Percentiles rank a stretch among this genome's conserved stretches.
phyloP scores from a whole-genome alignment of 2,797 vertebrate genomes.

The Phoebastria nigripes region DNA sequence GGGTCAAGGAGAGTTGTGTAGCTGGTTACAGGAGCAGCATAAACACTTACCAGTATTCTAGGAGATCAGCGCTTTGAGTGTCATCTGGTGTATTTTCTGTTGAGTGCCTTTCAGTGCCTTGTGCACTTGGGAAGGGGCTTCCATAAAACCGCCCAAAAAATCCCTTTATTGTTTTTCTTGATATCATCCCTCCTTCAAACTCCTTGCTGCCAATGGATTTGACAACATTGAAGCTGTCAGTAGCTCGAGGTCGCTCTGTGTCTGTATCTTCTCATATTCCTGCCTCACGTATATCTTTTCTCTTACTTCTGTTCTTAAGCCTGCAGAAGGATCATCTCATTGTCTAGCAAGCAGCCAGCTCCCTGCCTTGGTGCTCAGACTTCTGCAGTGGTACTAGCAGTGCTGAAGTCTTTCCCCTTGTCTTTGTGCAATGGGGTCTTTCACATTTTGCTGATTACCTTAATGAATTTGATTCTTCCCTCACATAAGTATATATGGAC shows the following conservation, averaged over 20 bases:
- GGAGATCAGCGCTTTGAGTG: not conserved
- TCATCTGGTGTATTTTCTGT: not conserved
- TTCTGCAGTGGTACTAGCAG: not conserved
- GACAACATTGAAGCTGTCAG: not conserved
- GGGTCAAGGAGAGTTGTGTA: not conserved
- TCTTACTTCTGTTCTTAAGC: not conserved
- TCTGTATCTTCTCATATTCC: not conserved
- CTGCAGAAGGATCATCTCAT: not conserved
- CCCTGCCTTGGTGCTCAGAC: not conserved
- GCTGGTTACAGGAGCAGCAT: not conserved
- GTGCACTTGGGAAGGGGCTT: not conserved
- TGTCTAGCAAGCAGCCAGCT: not conserved
- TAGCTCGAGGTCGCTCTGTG: not conserved
- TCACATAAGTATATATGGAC: not conserved
- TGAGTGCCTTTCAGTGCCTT: not conserved
- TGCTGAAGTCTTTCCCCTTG: not conserved
- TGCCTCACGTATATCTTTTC: not conserved
- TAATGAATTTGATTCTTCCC: not conserved
- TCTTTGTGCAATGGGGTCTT: not conserved
- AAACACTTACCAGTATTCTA: not conserved
- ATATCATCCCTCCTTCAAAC: not conserved
- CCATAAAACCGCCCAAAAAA: not conserved
- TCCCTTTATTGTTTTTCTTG: not conserved
- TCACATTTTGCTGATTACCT: not conserved
- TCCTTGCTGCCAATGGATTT: not conserved